Conservation (phyloP, 2,888 invertebrate genomes). For the Apodemia mormo region DNA sequence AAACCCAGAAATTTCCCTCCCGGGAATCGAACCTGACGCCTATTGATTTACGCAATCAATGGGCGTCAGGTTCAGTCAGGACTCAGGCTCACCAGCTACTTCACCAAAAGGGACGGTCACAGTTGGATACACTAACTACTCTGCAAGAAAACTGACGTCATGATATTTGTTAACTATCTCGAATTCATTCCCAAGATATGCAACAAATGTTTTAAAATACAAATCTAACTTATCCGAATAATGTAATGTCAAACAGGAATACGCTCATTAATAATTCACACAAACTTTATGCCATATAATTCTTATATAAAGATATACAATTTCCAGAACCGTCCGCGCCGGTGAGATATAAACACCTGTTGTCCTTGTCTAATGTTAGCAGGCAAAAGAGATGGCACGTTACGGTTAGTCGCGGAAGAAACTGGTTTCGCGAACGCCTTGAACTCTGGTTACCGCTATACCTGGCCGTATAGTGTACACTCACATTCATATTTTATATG, state of each 20-base stretch:
- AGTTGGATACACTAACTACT: no score
- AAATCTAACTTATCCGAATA: neutral
- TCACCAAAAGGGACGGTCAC: no score
- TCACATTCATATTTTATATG: neutral
- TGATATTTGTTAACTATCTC: no score
- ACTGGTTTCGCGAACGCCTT: slow-evolving; percentile 16
- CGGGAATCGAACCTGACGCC: no score
- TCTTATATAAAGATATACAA: neutral
- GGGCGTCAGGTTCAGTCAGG: no score
- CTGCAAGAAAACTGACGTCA: no score
- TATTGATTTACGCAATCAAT: no score
- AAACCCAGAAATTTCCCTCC: no score
- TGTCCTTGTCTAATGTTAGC: neutral
- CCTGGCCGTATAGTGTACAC: neutral
- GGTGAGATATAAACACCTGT: neutral
- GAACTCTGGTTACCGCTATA: slow-evolving; percentile 7
- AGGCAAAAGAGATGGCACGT: neutral
- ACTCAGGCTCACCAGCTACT: no score
- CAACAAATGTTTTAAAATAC: no score
- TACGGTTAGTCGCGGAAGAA: neutral
- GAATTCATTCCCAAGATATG: no score
- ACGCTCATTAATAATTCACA: neutral
- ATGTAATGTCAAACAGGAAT: neutral
- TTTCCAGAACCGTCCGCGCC: neutral
- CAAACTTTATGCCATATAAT: neutral